These are phyloP conservation scores for Drosophila paulistorum DNA, from an alignment of 1,140 invertebrate species.

Conservation along the genomic window DNA sequence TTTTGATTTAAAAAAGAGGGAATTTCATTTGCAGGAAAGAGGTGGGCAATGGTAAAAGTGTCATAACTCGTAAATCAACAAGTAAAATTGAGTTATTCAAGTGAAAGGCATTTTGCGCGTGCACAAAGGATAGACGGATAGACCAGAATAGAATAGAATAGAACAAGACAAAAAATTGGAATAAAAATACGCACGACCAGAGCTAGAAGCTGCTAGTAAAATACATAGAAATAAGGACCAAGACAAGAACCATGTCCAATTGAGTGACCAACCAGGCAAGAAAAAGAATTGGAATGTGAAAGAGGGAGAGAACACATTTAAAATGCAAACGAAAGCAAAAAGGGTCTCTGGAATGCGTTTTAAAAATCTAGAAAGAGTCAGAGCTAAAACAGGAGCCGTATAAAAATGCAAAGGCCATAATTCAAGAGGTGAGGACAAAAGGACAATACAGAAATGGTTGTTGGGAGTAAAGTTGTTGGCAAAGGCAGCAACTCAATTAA, in stretches of 20 bases:
- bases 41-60: not conserved
- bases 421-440: slow-evolving; percentile 4
- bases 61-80: not conserved
- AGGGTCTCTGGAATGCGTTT: not conserved
- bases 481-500: not conserved
- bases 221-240: not conserved
- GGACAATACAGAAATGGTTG: not conserved
- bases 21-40: too few species aligned
- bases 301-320: not conserved
- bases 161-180: slow-evolving; percentile 5
- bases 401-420: not conserved
- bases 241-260: not conserved
- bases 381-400: not conserved
- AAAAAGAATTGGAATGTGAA: not conserved
- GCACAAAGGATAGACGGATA: not conserved
- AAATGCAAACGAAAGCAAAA: not conserved
- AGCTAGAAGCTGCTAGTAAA: not conserved
- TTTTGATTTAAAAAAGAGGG: not conserved
- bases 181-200: not conserved
- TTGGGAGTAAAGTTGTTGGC: not conserved
- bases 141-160: too few species aligned
- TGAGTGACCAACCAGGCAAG: slow-evolving; percentile 2
- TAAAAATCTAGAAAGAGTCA: not conserved
- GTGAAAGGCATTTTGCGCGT: not conserved
- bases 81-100: not conserved